Base-by-base conservation (phyloP, 2,888 invertebrate genomes). In the Nemotelus pantherinus region DNA sequence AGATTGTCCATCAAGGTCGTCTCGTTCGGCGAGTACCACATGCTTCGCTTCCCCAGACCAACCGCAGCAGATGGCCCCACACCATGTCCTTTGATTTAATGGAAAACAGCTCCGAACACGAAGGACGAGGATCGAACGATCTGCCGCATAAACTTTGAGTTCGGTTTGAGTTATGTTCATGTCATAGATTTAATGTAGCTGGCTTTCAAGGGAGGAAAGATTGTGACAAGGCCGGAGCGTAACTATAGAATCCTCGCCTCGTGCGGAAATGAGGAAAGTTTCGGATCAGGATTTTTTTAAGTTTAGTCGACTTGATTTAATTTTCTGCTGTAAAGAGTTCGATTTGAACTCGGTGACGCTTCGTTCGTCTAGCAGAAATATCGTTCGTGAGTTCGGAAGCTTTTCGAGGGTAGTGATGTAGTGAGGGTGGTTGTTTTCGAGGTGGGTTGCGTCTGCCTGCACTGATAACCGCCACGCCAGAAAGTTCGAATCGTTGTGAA, bases 1-100 rank as follows among this genome's bases (percentile, higher is more conserved):
- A 74, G 74, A 74, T 74, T 74, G 74, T 74, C 74, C 63, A 74
- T 60, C 74, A 74, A 74, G 74, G 74, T 74, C 74, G 74, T 74
- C 74, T 74, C 74, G 60, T 60, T 74, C 41, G 48, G 74, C 48
- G 48, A 72, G 60, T 25, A 72, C 47, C 60, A 6, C 45, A 60
- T 74, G 60, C 72, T 60, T 72, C 39, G 64, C 58, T n/a, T 57
- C 48, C 43, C 71, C 47, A n/a, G 58, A 43, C 7, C 71, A 25
- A 25, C 25, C 25, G 25, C 25, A 25, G 25, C 25, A 25, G 25
- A 25, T 25, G 48, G 10, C 25, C 45, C 9, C 45, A 47, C 4
- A 3, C 7, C 58, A 25, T 25, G 43, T 41, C 41, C 47, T 48
- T 68, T 25, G 50, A 53, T 68, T 68, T 68, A 25, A 48, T 53